Evolutionary conservation across 2,888 invertebrate genomes (phyloP), one percentile per base, ranked within the genome.

Genomic region (Geotrupes spiniger): DNA sequence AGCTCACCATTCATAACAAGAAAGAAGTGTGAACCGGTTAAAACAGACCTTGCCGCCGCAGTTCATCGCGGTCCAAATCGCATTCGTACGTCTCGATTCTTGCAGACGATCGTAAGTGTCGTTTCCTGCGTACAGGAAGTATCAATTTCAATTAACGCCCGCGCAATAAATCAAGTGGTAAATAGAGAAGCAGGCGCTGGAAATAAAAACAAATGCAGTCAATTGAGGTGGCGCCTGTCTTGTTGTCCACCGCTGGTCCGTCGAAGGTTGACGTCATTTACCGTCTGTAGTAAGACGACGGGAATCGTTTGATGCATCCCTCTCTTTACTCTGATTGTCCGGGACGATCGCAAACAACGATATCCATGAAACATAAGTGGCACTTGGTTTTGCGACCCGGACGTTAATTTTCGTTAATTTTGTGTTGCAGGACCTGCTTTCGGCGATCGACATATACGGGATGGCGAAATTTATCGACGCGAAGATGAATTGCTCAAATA

Each of bases 181-280:
- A 70, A 70, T 69, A 69, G 60, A 65, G 63, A 62, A 63, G 61
- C 65, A 64, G 65, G 66, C 68, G 63, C 62, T 69, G 63, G 67
- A 67, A 67, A 69, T 54, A 54, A 57, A 71, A 69, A 69, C 68
- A 63, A 68, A 69, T 63, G 65, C 62, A 61, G 59, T 69, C 70
- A 71, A 71, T 71, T 71, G 70, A 63, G 68, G 65, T 71, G 71
- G 71, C 71, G 71, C 71, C 71, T 67, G 55, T 63, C 69, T 66
- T 68, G 66, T 70, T 62, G 60, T 60, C 59, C 47, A 52, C 53
- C 54, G 53, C 54, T 49, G 39, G 39, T 38, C 42, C 36, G 36
- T 25, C n/a, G 21, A 36, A 49, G 36, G 49, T 39, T 49, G 45
- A 49, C 49, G 49, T 49, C 49, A 49, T 45, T 49, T 49, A 45